These are phyloP conservation scores for Apostichopus californicus DNA, from an alignment of 35 echinoderm and acorn worm species.

Conservation along the genomic window DNA sequence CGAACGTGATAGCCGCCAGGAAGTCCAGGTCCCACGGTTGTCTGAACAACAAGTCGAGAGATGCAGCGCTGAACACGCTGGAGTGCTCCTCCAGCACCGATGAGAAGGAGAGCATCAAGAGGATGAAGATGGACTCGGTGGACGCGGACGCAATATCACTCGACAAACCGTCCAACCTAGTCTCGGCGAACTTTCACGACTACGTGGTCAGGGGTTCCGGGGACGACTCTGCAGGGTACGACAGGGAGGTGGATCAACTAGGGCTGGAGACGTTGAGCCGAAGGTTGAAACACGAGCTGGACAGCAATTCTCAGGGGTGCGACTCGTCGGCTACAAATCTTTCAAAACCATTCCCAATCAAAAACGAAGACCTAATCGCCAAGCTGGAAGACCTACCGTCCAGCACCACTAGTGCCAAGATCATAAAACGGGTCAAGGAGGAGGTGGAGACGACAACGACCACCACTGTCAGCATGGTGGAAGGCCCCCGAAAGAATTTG, in stretches of 20 bases:
- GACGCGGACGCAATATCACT: conserved; percentile 9
- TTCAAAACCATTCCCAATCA: conserved; percentile 34
- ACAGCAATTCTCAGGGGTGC: conserved; percentile 33
- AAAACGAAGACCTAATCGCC: conserved; percentile 9
- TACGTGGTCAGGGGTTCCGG: conserved; percentile 52
- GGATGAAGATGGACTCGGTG: conserved; percentile 93
- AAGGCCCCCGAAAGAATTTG: not conserved
- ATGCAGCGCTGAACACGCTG: not conserved
- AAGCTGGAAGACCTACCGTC: conserved; percentile 44
- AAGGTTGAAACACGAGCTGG: conserved; percentile 30
- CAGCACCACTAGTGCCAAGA: conserved; percentile 42
- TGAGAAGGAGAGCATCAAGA: conserved; percentile 77
- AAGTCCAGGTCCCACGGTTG: conserved; percentile 70
- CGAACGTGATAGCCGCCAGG: conserved; percentile 79
- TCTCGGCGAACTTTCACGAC: conserved; percentile 77
- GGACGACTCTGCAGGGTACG: conserved; percentile 17
- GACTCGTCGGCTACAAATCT: conserved; percentile 27
- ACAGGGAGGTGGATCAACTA: conserved; percentile 44
- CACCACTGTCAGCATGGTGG: conserved; percentile 4
- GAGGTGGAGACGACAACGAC: not conserved
- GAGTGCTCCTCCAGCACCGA: conserved; percentile 48
- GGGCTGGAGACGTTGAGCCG: conserved; percentile 60
- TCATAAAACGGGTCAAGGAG: conserved; percentile 4
- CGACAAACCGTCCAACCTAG: conserved; percentile 62
- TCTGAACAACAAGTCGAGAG: conserved; percentile 4